These are phyloP conservation scores for Brachynemurus nebulosus DNA, from an alignment of 2,888 invertebrate species.

Conservation along the genomic window DNA sequence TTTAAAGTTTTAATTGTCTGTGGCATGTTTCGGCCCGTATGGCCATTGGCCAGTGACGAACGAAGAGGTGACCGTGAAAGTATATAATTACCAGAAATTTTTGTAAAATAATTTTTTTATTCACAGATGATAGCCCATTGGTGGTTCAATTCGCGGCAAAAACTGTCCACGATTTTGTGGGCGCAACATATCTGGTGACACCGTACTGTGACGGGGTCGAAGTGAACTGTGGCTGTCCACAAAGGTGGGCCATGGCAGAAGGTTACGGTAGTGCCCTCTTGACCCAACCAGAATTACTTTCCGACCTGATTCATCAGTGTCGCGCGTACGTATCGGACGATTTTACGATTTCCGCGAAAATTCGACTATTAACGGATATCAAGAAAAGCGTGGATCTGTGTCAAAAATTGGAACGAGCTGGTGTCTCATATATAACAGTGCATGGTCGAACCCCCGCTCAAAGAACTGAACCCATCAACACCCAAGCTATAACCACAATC, in stretches of 20 bases:
- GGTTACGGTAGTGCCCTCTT: constrained; percentile 80
- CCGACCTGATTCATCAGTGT: constrained; percentile 65
- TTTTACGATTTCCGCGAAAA: constrained; percentile 86
- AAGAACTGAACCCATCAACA: constrained; percentile 59
- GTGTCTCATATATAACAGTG: constrained; percentile 77
- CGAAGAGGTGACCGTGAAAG: too few species aligned
- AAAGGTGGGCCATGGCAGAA: constrained; percentile 84
- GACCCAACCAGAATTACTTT: constrained; percentile 67
- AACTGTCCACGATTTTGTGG: constrained; percentile 64
- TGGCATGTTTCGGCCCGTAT: too few species aligned
- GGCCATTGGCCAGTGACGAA: too few species aligned
- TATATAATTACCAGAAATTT: too few species aligned
- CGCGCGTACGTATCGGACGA: constrained; percentile 53
- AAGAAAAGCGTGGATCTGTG: constrained; percentile 67
- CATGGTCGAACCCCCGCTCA: constrained; percentile 85
- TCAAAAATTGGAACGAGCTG: constrained; percentile 65
- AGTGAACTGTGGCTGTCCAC: constrained; percentile 96
- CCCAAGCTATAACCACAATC: constrained; percentile 54
- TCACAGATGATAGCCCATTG: constrained; percentile 61
- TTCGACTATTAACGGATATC: constrained; percentile 62
- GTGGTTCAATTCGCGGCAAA: constrained; percentile 94
- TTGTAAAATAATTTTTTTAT: too few species aligned
- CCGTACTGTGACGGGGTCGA: constrained; percentile 86
- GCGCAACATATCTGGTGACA: constrained; percentile 70
- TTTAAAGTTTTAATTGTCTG: too few species aligned